Evolutionary conservation across 2,113 vertebrate species (phyloP), one percentile per base, ranked within the genome.

Genomic region (Nesogale talazaci): DNA sequence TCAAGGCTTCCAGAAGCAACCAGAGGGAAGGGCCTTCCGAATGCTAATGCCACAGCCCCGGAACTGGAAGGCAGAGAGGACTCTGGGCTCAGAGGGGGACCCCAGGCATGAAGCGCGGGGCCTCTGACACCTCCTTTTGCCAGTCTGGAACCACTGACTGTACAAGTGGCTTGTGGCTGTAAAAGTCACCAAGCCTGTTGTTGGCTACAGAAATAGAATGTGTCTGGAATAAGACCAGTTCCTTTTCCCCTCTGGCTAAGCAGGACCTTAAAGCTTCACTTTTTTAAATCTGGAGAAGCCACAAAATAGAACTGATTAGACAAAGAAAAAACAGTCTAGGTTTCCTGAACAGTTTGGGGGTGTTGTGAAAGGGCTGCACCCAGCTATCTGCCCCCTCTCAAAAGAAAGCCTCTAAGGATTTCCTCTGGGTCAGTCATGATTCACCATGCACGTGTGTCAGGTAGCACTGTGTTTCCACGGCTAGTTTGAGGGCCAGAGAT

Each of bases 131-230:
- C 17, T 52, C 25, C 6, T 85, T 83, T 57, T 34, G 14, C 57
- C 42, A 81, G n/a, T 56, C 88, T 56, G 3, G 84, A 27, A 20
- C 1, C 3, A 42, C 0, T 1, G 1, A 56, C n/a, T 0, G 84
- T 22, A 20, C 1, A 3, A 42, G 0, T 1, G 1, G 59, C 27
- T 0, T 0, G 12, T n/a, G 90, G 42, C 67, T 56, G 20, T 2
- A 8, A 63, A 56, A 69, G 14, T 67, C 59, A 72, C 40, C 2
- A 2, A n/a, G 3, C 78, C 36, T 57, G 36, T 6, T 63, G 69
- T 6, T 56, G 69, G 67, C 40, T 7, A 4, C 19, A 63, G 7
- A 56, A 40, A 59, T 19, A 23, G 40, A 65, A 42, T 6, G 8
- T 9, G 25, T 46, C 79, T 67, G 27, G 56, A 79, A 34, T 1